Base-by-base conservation (phyloP, 2,888 invertebrate species). In the Allygus modestus region DNA sequence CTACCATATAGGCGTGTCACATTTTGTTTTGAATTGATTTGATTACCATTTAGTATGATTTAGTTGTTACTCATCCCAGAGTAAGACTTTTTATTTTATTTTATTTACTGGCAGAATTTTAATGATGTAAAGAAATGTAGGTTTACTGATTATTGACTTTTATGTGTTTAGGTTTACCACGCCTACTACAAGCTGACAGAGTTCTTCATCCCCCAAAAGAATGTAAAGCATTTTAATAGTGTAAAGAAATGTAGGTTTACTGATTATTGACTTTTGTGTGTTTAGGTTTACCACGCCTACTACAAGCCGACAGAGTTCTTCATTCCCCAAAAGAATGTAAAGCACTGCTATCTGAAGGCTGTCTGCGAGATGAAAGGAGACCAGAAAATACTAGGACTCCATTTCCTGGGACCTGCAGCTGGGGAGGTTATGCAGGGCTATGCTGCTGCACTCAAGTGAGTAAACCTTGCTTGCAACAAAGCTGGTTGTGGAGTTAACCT, bases 231-330 rank as follows among this genome's bases (percentile, higher is more conserved):
- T n/a, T n/a, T n/a, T n/a, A n/a, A n/a, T n/a, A n/a, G n/a, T n/a
- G n/a, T n/a, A n/a, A n/a, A n/a, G n/a, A n/a, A n/a, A n/a, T n/a
- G n/a, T n/a, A n/a, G n/a, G n/a, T n/a, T n/a, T n/a, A n/a, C n/a
- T n/a, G n/a, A n/a, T n/a, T n/a, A n/a, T n/a, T n/a, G n/a, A n/a
- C n/a, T n/a, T n/a, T n/a, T n/a, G n/a, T 37, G 9, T 37, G 9
- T 37, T 82, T 91, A 93, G 90, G 92, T 98, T 28, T 99, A 97
- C 91, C 99, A 99, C 91, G 96, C 96, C 75, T 97, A 94, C 90
- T 98, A 98, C 91, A 97, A 96, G 91, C 98, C 99, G 51, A 96
- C 99, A 4, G 99, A 99, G 92, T 98, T 97, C 92, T 97, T 97
- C 89, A 94, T 99, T 86, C 97, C 98, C 20, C 96, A 97, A 90